Evolutionary conservation across 2,113 vertebrate genomes (phyloP), one percentile per base, ranked within the genome.

Genomic region (Plestiodon gilberti): DNA sequence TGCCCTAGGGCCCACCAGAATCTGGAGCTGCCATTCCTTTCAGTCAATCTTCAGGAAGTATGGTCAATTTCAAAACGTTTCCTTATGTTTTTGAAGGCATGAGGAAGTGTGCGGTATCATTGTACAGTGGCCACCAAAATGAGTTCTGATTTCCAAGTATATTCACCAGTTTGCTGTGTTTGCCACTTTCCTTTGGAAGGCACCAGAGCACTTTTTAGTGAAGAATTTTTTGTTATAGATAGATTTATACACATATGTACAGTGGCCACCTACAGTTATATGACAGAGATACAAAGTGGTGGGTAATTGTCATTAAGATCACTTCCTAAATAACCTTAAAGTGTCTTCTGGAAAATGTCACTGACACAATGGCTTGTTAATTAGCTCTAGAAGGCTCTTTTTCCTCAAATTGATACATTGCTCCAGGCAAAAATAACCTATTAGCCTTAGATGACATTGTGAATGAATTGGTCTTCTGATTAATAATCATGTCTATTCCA

Each of bases 381-480:
- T 80, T 85, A 85, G 57, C 48, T 15, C 48, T 57, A 23, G 25
- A n/a, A 18, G 65, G 28, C 20, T 59, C 38, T 40, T 23, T 57
- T 13, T 33, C 38, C 80, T 81, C 81, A 69, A 80, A 81, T 57
- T 81, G 43, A 40, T 75, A 22, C 61, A 78, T 75, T 64, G 55
- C 55, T 89, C 64, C 55, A 23, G 59, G 62, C 70, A 67, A 57
- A 48, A 73, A 64, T 78, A 65, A 20, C 48, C 3, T 57, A 55
- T 80, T 38, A 25, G 18, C n/a, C n/a, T 75, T 55, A 62, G 65
- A 64, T 62, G 62, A 61, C 6, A 18, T 43, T 65, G n/a, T 71
- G 67, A 87, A 73, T 64, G 48, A 82, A 65, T 28, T 83, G 61
- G 80, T 61, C 52, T 75, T 64, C 43, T 88, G 70, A 85, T 89